These are phyloP conservation scores for Moxostoma hubbsi DNA, from an alignment of 2,797 vertebrate species.

Conservation along the genomic window DNA sequence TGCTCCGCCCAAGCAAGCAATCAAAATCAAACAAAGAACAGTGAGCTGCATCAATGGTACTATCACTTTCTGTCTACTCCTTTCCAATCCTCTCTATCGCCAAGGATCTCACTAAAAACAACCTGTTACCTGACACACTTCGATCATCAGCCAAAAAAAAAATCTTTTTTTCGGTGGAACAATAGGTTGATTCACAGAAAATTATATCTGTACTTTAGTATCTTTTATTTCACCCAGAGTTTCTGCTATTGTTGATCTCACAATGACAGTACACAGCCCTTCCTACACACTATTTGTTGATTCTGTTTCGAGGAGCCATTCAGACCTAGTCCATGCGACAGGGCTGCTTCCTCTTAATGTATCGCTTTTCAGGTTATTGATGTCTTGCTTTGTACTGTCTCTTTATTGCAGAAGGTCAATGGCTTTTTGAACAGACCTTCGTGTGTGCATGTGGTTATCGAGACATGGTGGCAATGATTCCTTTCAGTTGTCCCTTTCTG, in stretches of 20 bases:
- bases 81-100: slow-evolving; percentile 39
- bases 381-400: slow-evolving; percentile 73
- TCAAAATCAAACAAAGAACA: slow-evolving; percentile 63
- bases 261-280: slow-evolving; percentile 70
- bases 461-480: slow-evolving; percentile 33
- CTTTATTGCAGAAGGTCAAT: slow-evolving; percentile 72
- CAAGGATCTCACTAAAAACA: slow-evolving; percentile 57
- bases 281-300: slow-evolving; percentile 64
- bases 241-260: slow-evolving; percentile 73
- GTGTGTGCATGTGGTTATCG: slow-evolving; percentile 49
- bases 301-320: slow-evolving; percentile 70
- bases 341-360: slow-evolving; percentile 72
- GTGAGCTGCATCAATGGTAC: slow-evolving; percentile 40
- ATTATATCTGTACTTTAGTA: slow-evolving; percentile 70
- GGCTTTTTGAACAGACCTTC: slow-evolving; percentile 67
- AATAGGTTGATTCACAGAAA: slow-evolving; percentile 64
- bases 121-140: slow-evolving; percentile 72
- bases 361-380: slow-evolving; percentile 77
- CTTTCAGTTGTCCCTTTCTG: slow-evolving; percentile 26
- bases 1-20: slow-evolving; percentile 64
- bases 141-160: slow-evolving; percentile 66
- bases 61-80: slow-evolving; percentile 52
- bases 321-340: slow-evolving; percentile 64
- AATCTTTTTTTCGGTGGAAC: slow-evolving; percentile 59
- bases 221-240: slow-evolving; percentile 64